Base-by-base conservation (phyloP, 2,888 invertebrate species). In the Gibbula magus region DNA sequence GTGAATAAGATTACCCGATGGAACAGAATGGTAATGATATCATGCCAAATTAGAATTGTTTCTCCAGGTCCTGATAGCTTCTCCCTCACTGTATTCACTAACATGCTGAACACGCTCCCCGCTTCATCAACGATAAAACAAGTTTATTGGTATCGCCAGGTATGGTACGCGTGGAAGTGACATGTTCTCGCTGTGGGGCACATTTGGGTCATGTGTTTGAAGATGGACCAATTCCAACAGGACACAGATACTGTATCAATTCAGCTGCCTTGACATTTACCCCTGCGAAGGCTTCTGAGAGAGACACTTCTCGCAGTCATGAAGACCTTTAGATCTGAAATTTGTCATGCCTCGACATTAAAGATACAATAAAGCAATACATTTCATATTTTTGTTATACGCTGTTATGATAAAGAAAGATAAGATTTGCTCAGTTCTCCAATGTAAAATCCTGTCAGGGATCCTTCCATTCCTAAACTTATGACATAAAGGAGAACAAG, bases 171-270 rank as follows among this genome's bases (percentile, higher is more conserved):
- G 82, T 87, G 22, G 91, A 91, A 79, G 91, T 89, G 20, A 86
- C 85, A 52, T 91, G 91, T 85, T 82, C 86, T 5, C 79, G 87
- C 53, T 92, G 92, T 83, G 88, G 88, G 22, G 88, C 91, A 66
- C 92, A 92, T 82, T 83, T 92, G 2, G 92, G 92, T n/a, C 92
- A 92, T 82, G 86, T 92, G 56, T 92, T 92, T 84, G 87, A 90
- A 67, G 92, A 92, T 81, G 92, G 91, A 29, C 91, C 92, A 5
- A 81, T 83, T 18, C 89, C 88, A 18, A 86, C 87, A 13, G 86
- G 87, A 4, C 66, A 88, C 8, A 85, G 92, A 20, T 92, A 91
- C 84, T 92, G 92, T 86, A 88, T 92, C 35, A 92, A 92, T 83
- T 91, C 91, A 7, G 90, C 89, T 18, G 89, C 92, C 4, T 82